A percentile compares a stretch with the other conserved stretches of the same genome.
These are phyloP conservation scores for Silvanus unidentatus DNA, from an alignment of 2,888 invertebrate genomes.

Conservation along the genomic window DNA sequence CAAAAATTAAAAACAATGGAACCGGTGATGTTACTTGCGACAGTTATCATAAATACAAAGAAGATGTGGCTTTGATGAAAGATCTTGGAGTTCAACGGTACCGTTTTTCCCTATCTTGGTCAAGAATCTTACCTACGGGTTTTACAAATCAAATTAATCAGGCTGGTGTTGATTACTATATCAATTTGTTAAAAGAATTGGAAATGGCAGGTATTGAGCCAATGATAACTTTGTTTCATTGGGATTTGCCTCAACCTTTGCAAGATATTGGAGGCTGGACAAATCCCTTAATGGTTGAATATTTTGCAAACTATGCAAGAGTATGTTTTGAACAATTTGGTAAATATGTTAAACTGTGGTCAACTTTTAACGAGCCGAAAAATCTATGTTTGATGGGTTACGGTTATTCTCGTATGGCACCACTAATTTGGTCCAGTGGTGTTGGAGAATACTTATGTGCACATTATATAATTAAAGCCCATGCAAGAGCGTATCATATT, in stretches of 20 bases:
- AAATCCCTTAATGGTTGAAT: conserved; percentile 50
- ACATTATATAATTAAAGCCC: conserved; percentile 59
- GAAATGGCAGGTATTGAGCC: conserved; percentile 51
- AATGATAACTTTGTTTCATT: conserved; percentile 50
- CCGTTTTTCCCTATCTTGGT: conserved; percentile 38
- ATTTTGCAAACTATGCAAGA: conserved; percentile 53
- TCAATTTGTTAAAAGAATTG: conserved; percentile 37
- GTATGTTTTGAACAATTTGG: conserved; percentile 39
- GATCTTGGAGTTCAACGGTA: conserved; percentile 54
- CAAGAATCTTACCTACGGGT: conserved; percentile 55
- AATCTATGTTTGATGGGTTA: conserved; percentile 28
- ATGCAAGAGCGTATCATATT: conserved; percentile 58
- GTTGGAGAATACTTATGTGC: conserved; percentile 57
- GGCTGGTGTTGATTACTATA: conserved; percentile 54
- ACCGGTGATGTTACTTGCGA: conserved; percentile 61
- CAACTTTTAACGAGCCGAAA: conserved; percentile 51
- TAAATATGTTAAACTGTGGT: conserved; percentile 44
- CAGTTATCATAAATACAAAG: conserved; percentile 59
- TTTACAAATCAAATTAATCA: conserved; percentile 59
- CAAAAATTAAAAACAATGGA: conserved; percentile 49
- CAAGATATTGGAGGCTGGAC: conserved; percentile 45
- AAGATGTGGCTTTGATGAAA: conserved; percentile 56
- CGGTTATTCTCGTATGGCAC: conserved; percentile 30
- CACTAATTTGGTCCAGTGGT: conserved; percentile 41
- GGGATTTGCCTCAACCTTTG: conserved; percentile 52